These are phyloP conservation scores for Lasaia peninsularis DNA, from an alignment of 1,140 invertebrate species.

Conservation along the genomic window DNA sequence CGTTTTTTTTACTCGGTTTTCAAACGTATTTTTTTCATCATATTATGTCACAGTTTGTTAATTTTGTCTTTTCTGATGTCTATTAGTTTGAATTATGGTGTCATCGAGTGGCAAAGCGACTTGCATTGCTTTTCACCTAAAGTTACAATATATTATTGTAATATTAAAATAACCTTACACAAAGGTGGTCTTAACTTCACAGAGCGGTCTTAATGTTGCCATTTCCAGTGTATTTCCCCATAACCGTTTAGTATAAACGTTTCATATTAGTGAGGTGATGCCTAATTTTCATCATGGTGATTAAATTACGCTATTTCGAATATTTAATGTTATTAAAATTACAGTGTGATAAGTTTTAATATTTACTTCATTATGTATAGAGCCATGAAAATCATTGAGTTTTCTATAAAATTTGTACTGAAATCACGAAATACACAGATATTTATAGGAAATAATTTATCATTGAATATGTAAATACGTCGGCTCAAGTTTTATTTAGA, in stretches of 20 bases:
- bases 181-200: too few relatives aligned
- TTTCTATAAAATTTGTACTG: constrained; percentile 10
- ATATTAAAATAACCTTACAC: too few relatives aligned
- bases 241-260: background rate
- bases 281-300: background rate
- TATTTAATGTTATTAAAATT: constrained; percentile 10
- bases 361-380: constrained; percentile 10
- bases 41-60: too few relatives aligned
- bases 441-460: constrained; percentile 24
- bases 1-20: too few relatives aligned
- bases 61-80: too few relatives aligned
- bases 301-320: background rate
- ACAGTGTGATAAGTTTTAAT: constrained; percentile 11
- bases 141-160: too few relatives aligned
- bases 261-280: background rate
- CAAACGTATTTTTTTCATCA: too few relatives aligned
- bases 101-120: too few relatives aligned
- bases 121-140: too few relatives aligned
- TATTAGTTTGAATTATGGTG: too few relatives aligned
- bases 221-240: too few relatives aligned
- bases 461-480: constrained; percentile 38
- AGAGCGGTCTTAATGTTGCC: too few relatives aligned
- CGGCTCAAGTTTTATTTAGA: constrained; percentile 29
- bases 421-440: constrained; percentile 10
- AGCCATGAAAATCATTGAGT: constrained; percentile 6